Evolutionary conservation across 2,113 vertebrate species (phyloP), one percentile per base, ranked within the genome.

Genomic region (Balaenoptera acutorostrata): DNA sequence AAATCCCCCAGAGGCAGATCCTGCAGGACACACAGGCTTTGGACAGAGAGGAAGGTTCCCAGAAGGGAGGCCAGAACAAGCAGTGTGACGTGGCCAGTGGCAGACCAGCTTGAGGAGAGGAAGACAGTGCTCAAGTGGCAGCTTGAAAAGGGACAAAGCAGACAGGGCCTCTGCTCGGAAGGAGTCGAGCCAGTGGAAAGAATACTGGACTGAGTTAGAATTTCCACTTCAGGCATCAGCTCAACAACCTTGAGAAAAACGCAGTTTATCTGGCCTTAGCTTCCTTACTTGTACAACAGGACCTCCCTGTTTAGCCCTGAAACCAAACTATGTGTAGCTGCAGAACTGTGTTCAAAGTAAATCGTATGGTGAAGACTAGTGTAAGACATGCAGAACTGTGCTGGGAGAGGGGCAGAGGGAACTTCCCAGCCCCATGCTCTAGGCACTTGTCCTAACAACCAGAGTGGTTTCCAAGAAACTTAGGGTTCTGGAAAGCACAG

Each of bases 261-360:
- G 21, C 23, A 11, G 8, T 82, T 90, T 55, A 61, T 4, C 69
- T 72, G 41, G n/a, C 83, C 89, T 90, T 52, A 31, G n/a, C 63
- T 59, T 96, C 88, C 59, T 97, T 36, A 49, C 31, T 36, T 90
- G 36, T 29, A 69, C 71, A 84, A 78, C 3, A 23, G 68, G 36
- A 12, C 64, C 25, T 61, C 25, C 59, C 59, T 27, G 12, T 21
- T 49, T 33, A 49, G 75, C 29, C 57, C 66, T 31, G 55, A 85
- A 83, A 44, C n/a, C 46, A 52, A 41, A 88, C 44, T 66, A 71
- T 46, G 9, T 71, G 14, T 4, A 77, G 68, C 29, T 80, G 20
- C 44, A 59, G 18, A 90, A 57, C 15, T 14, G 17, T 23, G 49
- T 83, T 64, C 74, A 15, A 77, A 36, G 84, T 14, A 41, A 55